Conservation (phyloP, 2,888 invertebrate species). For the Synergus itoensis region DNA sequence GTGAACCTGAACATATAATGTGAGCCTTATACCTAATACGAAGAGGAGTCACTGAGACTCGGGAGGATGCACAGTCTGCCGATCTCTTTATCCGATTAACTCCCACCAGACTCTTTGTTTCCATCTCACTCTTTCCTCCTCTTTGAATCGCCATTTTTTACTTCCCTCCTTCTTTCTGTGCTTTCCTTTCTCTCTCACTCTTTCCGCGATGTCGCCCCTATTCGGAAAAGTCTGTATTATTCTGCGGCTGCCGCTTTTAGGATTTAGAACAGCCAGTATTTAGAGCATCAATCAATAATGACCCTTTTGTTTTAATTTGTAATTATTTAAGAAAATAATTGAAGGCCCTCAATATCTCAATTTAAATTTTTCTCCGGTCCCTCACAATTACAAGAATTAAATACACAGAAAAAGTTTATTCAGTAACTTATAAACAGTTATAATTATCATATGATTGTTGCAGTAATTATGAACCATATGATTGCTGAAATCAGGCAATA, state of each 20-base stretch:
- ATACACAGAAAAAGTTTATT: no score
- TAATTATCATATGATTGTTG: not conserved
- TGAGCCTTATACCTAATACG: constrained; percentile 43
- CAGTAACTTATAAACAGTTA: not conserved
- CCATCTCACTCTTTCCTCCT: constrained; percentile 5
- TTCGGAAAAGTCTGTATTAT: constrained; percentile 12
- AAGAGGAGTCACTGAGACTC: constrained; percentile 51
- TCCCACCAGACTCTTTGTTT: constrained; percentile 59
- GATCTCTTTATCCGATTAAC: constrained; percentile 72
- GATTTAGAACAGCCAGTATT: constrained; percentile 48
- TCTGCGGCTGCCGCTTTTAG: constrained; percentile 43
- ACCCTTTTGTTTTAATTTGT: no score
- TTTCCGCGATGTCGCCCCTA: constrained; percentile 18
- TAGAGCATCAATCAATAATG: no score
- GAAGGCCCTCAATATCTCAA: no score
- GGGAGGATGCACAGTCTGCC: constrained; percentile 71
- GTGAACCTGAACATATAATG: constrained; percentile 12
- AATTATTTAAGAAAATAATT: no score
- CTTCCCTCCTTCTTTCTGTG: not conserved
- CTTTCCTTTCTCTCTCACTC: constrained; percentile 17
- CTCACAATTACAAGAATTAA: no score
- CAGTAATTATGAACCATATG: not conserved
- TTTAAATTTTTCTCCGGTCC: no score
- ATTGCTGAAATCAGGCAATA: not conserved
- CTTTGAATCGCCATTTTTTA: constrained; percentile 7